Conservation (phyloP, 1,140 invertebrate genomes). For the Ceratina japonica region DNA sequence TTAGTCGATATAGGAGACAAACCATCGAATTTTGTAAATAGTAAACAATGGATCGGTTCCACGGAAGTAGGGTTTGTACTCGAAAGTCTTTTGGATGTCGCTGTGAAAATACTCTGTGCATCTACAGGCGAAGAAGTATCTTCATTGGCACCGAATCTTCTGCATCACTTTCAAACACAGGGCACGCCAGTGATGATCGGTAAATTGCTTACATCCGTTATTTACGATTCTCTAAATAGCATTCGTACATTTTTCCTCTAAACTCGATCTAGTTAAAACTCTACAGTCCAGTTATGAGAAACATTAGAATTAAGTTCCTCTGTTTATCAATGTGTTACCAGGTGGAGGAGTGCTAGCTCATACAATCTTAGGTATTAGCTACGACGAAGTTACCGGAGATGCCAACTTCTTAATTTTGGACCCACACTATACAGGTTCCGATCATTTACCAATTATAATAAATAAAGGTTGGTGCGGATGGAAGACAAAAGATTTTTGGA, state of each 20-base stretch:
- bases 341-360: constrained; percentile 98
- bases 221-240: neutral
- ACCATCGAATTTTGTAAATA: constrained; percentile 91
- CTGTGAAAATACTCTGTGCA: constrained; percentile 91
- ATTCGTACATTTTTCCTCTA: no score
- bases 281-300: no score
- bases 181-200: constrained; percentile 99
- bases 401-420: constrained; percentile 96
- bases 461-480: constrained; percentile 96
- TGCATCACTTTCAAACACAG: constrained; percentile 94
- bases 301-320: no score
- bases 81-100: constrained; percentile 89
- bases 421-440: constrained; percentile 96
- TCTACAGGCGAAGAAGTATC: constrained; percentile 91
- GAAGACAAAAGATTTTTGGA: constrained; percentile 95
- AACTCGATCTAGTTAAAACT: no score
- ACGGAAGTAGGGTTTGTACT: constrained; percentile 97
- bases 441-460: constrained; percentile 85
- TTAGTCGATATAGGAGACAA: constrained; percentile 98
- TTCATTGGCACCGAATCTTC: constrained; percentile 89
- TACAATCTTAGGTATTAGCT: constrained; percentile 97
- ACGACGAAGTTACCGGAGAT: constrained; percentile 87
- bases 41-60: constrained; percentile 98
- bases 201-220: constrained; percentile 71
- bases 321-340: constrained; percentile 72